A percentile compares a stretch with the other conserved stretches of the same genome.
Conservation (phyloP, 2,113 vertebrate species). For the Hemiscyllium ocellatum region DNA sequence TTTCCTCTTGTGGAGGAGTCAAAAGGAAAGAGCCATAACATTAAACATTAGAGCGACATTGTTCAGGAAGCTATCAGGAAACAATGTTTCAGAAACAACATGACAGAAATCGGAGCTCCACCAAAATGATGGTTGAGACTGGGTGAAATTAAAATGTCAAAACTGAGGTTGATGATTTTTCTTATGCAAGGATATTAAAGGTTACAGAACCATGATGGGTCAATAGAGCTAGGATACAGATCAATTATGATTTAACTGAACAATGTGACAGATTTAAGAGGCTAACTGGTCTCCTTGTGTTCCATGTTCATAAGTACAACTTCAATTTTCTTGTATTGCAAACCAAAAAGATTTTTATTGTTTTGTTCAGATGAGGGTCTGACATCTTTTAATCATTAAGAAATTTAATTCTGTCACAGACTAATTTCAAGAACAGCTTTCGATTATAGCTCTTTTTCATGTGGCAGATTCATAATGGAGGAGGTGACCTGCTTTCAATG, state of each 20-base stretch:
- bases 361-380: not conserved
- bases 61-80: not conserved
- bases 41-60: not conserved
- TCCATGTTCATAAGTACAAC: not conserved
- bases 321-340: not conserved
- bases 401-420: not conserved
- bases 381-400: not conserved
- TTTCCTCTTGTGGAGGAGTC: not conserved
- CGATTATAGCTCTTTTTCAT: not conserved
- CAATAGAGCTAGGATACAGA: not conserved
- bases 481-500: not conserved
- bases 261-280: not conserved
- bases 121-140: not conserved
- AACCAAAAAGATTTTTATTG: not conserved
- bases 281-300: not conserved
- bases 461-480: not conserved
- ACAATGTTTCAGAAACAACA: not conserved
- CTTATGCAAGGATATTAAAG: not conserved
- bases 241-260: not conserved
- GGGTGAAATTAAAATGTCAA: not conserved
- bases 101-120: not conserved
- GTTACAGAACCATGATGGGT: not conserved
- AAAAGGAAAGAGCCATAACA: not conserved
- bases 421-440: not conserved
- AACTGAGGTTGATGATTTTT: not conserved